Conservation (phyloP, 2,797 vertebrate genomes). For the Pipistrellus pygmaeus region DNA sequence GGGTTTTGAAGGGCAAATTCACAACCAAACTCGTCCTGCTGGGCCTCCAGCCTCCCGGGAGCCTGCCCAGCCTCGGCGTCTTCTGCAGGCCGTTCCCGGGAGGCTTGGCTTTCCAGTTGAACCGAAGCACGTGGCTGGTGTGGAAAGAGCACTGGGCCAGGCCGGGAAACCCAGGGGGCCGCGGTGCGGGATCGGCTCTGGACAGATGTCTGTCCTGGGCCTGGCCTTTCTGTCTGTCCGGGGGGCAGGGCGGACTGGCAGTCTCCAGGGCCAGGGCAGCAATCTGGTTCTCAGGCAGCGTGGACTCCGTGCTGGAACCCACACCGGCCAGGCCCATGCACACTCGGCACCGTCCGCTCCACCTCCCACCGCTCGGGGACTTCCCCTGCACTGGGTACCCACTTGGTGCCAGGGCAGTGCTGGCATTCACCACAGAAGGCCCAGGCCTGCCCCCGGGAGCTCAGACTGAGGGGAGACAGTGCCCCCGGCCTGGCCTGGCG, state of each 20-base stretch:
- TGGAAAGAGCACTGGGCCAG: not conserved
- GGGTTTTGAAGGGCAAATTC: not conserved
- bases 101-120: not conserved
- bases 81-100: not conserved
- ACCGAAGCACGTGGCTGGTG: no score
- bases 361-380: not conserved
- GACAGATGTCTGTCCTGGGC: not conserved
- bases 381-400: accelerated
- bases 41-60: not conserved
- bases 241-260: no score
- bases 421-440: not conserved
- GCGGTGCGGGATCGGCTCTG: no score
- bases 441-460: not conserved
- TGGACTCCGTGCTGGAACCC: not conserved
- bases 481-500: no score
- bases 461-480: not conserved
- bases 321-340: accelerated
- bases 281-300: not conserved
- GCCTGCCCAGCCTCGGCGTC: not conserved
- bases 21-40: not conserved
- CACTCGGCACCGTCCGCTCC: accelerated
- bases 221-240: not conserved
- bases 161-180: not conserved
- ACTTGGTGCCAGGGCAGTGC: not conserved
- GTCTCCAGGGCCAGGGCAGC: not conserved